Conservation (phyloP, 2,888 invertebrate species). For the Hyppa rectilinea region DNA sequence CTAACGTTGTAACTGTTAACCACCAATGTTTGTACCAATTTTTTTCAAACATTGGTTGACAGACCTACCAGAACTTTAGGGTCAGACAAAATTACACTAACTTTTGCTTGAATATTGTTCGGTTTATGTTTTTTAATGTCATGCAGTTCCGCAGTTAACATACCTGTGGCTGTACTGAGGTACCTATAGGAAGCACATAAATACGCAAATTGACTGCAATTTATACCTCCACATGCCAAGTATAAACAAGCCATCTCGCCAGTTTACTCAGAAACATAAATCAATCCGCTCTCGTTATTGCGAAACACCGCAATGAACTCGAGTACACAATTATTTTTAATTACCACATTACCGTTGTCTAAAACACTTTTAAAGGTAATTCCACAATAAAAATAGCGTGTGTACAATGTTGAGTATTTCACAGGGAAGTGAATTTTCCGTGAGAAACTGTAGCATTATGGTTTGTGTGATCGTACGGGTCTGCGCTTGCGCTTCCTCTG, state of each 20-base stretch:
- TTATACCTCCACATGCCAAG: neutral
- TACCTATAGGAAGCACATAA: neutral
- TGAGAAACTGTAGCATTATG: conserved; percentile 59
- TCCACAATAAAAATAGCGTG: conserved; percentile 46
- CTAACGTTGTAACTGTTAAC: too few species aligned
- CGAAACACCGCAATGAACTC: conserved; percentile 24
- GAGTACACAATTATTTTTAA: conserved; percentile 36
- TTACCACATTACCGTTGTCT: conserved; percentile 36
- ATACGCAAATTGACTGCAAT: neutral
- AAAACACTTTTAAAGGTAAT: conserved; percentile 46
- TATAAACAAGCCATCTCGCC: neutral
- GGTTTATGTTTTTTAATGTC: neutral
- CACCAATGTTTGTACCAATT: too few species aligned
- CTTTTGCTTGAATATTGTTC: neutral
- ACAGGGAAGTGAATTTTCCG: conserved; percentile 64
- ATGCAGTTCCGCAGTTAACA: neutral
- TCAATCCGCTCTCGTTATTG: conserved; percentile 17
- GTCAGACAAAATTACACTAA: neutral
- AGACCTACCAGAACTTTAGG: neutral
- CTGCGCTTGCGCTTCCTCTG: conserved; percentile 45
- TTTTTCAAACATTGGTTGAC: conserved; percentile 10
- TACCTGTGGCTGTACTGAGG: neutral
- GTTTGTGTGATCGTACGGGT: conserved; percentile 48
- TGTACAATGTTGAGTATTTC: conserved; percentile 53
- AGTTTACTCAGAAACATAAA: conserved; percentile 29